These are phyloP conservation scores for Salvelinus fontinalis DNA, from an alignment of 2,113 vertebrate species.

Conservation along the genomic window DNA sequence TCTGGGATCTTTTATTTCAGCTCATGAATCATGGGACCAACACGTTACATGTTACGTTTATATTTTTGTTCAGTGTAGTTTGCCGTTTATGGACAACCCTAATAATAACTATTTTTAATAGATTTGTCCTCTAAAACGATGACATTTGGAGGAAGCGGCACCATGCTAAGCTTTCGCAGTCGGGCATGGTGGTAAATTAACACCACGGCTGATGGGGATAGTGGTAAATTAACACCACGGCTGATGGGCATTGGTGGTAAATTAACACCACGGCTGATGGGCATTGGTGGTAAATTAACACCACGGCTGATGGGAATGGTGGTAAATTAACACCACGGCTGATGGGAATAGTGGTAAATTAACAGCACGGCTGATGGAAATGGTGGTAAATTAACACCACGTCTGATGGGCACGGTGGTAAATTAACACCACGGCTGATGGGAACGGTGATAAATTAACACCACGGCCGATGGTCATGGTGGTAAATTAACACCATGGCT, in stretches of 20 bases:
- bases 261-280: conserved; percentile 37
- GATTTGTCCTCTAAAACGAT: conserved; percentile 11
- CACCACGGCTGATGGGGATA: conserved; percentile 43
- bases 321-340: conserved; percentile 28
- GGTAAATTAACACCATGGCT: conserved; percentile 27
- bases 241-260: conserved; percentile 46
- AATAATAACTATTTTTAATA: neutral
- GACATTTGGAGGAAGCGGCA: conserved; percentile 34
- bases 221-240: conserved; percentile 23
- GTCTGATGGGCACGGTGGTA: conserved; percentile 43
- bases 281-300: conserved; percentile 30
- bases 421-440: conserved; percentile 37
- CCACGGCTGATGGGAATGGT: conserved; percentile 45
- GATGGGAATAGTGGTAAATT: conserved; percentile 40
- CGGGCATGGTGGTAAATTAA: conserved; percentile 12
- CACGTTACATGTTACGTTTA: too few species aligned
- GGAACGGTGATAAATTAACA: conserved; percentile 29
- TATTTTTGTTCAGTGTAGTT: too few species aligned
- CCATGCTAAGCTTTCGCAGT: conserved; percentile 27
- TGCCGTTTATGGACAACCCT: neutral
- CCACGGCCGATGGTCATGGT: conserved; percentile 46
- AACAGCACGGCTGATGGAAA: conserved; percentile 42
- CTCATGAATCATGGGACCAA: too few species aligned
- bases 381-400: conserved; percentile 29
- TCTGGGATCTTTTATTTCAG: too few species aligned